Evolutionary conservation across 2,888 invertebrate species (phyloP).

Genomic region (Artemia sp.): DNA sequence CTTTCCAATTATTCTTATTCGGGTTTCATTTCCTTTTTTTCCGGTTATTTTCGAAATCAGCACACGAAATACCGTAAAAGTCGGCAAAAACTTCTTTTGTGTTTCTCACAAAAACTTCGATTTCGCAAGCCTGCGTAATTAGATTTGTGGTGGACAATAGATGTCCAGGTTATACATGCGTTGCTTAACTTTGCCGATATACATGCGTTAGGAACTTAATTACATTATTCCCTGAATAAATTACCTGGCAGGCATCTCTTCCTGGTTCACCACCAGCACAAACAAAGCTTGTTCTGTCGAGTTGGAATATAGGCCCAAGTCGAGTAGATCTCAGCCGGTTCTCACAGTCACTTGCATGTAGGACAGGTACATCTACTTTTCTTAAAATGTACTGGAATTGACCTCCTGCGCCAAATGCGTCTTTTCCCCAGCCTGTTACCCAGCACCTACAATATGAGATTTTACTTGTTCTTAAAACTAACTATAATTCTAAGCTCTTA

Average conservation of each 20-base stretch:
- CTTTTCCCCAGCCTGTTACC: slow-evolving; percentile 66
- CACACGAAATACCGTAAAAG: too few species aligned
- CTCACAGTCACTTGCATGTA: slow-evolving; percentile 48
- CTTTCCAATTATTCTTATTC: too few species aligned
- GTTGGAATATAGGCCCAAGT: slow-evolving; percentile 43
- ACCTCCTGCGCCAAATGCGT: slow-evolving; percentile 37
- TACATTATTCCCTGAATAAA: slow-evolving; percentile 25
- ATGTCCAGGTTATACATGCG: too few species aligned
- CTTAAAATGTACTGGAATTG: slow-evolving; percentile 49
- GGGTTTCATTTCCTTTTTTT: too few species aligned
- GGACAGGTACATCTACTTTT: slow-evolving; percentile 55
- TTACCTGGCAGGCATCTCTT: slow-evolving; percentile 60
- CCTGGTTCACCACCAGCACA: slow-evolving; percentile 60
- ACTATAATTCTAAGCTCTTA: too few species aligned
- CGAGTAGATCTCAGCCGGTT: slow-evolving; percentile 44
- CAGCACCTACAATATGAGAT: slow-evolving; percentile 31
- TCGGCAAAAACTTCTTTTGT: too few species aligned
- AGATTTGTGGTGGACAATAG: too few species aligned
- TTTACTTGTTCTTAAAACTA: neutral
- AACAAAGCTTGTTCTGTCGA: slow-evolving; percentile 49
- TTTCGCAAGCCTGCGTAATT: too few species aligned
- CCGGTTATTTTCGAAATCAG: too few species aligned
- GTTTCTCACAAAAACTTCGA: too few species aligned
- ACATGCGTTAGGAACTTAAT: too few species aligned
- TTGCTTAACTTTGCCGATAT: too few species aligned